phyloP scores from a whole-genome alignment of 1,140 invertebrate species.

The Listronotus bonariensis region DNA sequence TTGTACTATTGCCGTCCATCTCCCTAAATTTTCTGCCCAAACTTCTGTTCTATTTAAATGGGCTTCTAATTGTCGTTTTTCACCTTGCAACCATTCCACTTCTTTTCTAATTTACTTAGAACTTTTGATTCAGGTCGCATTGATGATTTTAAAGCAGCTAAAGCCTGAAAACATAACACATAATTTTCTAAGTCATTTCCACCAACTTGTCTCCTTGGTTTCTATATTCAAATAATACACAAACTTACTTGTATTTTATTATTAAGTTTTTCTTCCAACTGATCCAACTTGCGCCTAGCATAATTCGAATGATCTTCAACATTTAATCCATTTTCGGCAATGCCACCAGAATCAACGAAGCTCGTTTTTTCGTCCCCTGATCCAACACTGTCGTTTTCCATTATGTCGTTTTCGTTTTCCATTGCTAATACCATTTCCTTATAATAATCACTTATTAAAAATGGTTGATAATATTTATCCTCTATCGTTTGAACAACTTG shows the following conservation, averaged over 20 bases:
- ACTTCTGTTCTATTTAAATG: conserved; percentile 85
- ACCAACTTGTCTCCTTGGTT: too few species aligned
- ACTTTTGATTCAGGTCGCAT: conserved; percentile 79
- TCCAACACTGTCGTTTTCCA: conserved; percentile 52
- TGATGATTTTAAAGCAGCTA: conserved; percentile 76
- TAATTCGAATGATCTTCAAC: conserved; percentile 83
- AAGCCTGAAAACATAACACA: conserved; percentile 68
- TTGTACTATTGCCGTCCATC: conserved; percentile 82
- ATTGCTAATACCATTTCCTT: conserved; percentile 74
- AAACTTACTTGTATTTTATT: conserved; percentile 72
- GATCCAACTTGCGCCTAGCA: conserved; percentile 78
- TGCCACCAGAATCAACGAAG: conserved; percentile 59
- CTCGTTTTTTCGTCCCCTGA: conserved; percentile 60
- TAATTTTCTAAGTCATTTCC: too few species aligned
- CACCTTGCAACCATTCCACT: conserved; percentile 77
- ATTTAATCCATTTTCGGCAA: conserved; percentile 60
- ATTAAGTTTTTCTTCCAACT: conserved; percentile 76
- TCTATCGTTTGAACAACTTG: conserved; percentile 78
- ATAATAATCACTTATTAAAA: conserved; percentile 84
- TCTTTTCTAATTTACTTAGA: conserved; percentile 76
- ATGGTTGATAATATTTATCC: conserved; percentile 87
- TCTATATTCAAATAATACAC: too few species aligned
- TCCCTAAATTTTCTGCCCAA: conserved; percentile 86
- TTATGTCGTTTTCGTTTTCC: conserved; percentile 65
- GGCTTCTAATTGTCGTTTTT: conserved; percentile 77